Base-by-base conservation (phyloP, 1,140 invertebrate genomes). In the Theocolax elegans region DNA sequence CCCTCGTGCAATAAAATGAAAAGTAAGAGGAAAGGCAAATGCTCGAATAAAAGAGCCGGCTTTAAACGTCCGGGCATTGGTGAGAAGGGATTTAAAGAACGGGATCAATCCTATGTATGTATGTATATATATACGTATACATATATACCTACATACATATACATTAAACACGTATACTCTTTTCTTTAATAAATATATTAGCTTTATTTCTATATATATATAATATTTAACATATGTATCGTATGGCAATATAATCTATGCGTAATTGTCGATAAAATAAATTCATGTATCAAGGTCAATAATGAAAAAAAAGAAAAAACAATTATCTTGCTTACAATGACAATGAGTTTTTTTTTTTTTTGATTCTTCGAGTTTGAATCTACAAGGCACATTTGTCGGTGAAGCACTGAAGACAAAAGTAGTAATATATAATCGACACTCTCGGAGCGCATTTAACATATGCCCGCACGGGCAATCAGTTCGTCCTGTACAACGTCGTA, bases 111-210 rank as follows among this genome's bases (percentile, higher is more conserved):
- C 4, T 10, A 6, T 35, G 31, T 35, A 35, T 35, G 10, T 35
- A 35, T 35, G 31, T 35, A 35, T 35, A 35, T 35, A 6, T 35
- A 10, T 10, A 4, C 10, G 31, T 35, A 35, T 35, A 35, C n/a
- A n/a, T n/a, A 35, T 35, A 35, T 35, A 6, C 4, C 10, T 35
- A 35, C 10, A 35, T 35, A 35, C 31, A 35, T 35, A 35, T 35
- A 35, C 4, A 35, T 6, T 4, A 35, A 35, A 35, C 6, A 35
- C 40, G 10, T 40, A 53, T 19, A 19, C 31, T 44, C 48, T 19
- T 56, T 70, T 70, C 65, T 77, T 81, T 82, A 83, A 83, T 81
- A 84, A 83, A 84, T 80, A 80, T 83, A 84, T 79, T 78, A 78
- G 75, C 74, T 77, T 77, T 77, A 78, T 78, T 78, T 76, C 60